Base-by-base conservation (phyloP, 2,797 vertebrate species). In the Benthosema pterotum region DNA sequence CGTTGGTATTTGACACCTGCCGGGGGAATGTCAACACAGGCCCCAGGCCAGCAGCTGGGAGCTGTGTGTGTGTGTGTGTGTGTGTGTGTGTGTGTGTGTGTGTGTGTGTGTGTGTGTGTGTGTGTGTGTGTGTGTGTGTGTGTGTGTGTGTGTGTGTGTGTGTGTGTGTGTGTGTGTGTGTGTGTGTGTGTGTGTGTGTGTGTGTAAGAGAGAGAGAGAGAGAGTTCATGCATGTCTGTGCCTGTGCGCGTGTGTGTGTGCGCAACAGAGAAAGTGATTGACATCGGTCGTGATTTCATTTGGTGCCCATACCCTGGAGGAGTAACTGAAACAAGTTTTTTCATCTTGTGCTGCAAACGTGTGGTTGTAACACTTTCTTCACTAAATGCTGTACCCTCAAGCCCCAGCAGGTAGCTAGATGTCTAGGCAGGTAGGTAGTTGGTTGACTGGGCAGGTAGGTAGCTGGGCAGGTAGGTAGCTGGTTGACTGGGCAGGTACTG, bases 1-100 rank as follows among this genome's bases (percentile, higher is more conserved):
- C 74, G 71, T 74, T 88, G 82, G 81, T 86, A 88, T 87, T 89
- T 67, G 69, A 89, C 92, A 94, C 90, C 92, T 94, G 89, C 85
- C 77, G 65, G 73, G 72, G 74, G 78, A 89, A 81, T 58, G 78
- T 65, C 88, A 84, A 87, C 77, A 66, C 74, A 62, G 73, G 75
- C 83, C 89, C 89, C 77, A 63, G 63, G 75, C 46, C 70, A 60
- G 82, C 84, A 87, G 88, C 86, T 84, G 89, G 87, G 80, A 25
- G 88, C 75, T 61, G 76, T 58, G 55, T 86, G 19, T 87, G 90
- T 55, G 66, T 72, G 64, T 58, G 32, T 69, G 58, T 56, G 57
- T 45, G 63, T 52, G 14, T 51, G 45, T 51, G 62, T 50, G 56
- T 5, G 28, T 38, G 60, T 32, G 56, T 47, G 43, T 18, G 32